These are phyloP conservation scores for Thinocorus orbignyianus DNA, from an alignment of 2,113 vertebrate species.

Conservation along the genomic window DNA sequence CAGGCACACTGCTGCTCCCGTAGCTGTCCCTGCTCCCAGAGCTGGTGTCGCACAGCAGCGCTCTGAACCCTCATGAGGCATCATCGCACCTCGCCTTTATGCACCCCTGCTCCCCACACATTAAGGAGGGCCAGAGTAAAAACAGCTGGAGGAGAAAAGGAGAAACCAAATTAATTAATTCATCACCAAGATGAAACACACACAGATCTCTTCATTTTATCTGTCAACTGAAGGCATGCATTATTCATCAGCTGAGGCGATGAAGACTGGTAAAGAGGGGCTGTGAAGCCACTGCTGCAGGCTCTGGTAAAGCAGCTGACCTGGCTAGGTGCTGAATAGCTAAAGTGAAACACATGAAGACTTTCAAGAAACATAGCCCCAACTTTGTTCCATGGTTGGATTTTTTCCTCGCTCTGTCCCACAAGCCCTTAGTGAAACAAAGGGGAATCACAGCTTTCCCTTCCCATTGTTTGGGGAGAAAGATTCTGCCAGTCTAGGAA, in stretches of 20 bases:
- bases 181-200: conserved; percentile 60
- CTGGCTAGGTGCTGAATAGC: conserved; percentile 13
- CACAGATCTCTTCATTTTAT: conserved; percentile 74
- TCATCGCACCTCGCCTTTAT: neutral
- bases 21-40: neutral
- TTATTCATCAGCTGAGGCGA: conserved; percentile 68
- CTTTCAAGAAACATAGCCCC: neutral
- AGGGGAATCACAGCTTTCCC: neutral
- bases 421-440: neutral
- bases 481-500: neutral
- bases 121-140: neutral
- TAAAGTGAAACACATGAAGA: neutral
- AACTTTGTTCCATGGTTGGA: neutral
- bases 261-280: conserved; percentile 39
- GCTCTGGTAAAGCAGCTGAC: conserved; percentile 37
- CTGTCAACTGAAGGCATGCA: conserved; percentile 57
- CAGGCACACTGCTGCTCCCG: neutral
- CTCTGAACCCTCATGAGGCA: neutral
- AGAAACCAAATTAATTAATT: conserved; percentile 70
- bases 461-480: neutral
- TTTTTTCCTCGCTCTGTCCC: neutral
- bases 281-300: conserved; percentile 24
- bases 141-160: neutral
- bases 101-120: neutral
- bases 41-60: neutral